These are phyloP conservation scores for Calliopum simillimum DNA, from an alignment of 2,888 invertebrate genomes.

Conservation along the genomic window DNA sequence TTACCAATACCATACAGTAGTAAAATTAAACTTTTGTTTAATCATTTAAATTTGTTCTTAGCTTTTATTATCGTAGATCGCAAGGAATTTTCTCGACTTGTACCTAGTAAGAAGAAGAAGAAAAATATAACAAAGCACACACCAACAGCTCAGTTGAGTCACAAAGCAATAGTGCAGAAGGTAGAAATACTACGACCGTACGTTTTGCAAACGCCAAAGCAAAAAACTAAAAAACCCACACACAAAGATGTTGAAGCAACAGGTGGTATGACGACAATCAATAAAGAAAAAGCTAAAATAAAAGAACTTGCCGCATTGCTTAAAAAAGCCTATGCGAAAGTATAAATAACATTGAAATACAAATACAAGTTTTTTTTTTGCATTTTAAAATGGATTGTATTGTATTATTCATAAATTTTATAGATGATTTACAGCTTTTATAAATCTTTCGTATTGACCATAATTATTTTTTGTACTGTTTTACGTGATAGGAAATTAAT, in stretches of 20 bases:
- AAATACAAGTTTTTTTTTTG: no score
- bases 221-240: neutral
- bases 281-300: neutral
- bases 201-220: no score
- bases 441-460: no score
- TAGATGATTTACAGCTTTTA: no score
- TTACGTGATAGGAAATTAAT: no score
- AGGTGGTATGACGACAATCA: neutral
- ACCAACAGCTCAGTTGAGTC: neutral
- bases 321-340: conserved; percentile 21
- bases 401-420: no score
- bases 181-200: conserved; percentile 5
- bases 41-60: neutral
- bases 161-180: conserved; percentile 25
- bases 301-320: conserved; percentile 12
- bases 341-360: neutral
- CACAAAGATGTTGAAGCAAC: neutral
- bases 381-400: no score
- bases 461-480: no score
- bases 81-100: conserved; percentile 5
- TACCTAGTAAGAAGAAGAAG: neutral
- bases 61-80: conserved; percentile 21
- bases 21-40: neutral
- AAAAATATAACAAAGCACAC: neutral
- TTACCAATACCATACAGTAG: neutral